phyloP scores from a whole-genome alignment of 30 jellyfish, hydroid and myxozoan genomes.

The Pseudorhiza aurosa region DNA sequence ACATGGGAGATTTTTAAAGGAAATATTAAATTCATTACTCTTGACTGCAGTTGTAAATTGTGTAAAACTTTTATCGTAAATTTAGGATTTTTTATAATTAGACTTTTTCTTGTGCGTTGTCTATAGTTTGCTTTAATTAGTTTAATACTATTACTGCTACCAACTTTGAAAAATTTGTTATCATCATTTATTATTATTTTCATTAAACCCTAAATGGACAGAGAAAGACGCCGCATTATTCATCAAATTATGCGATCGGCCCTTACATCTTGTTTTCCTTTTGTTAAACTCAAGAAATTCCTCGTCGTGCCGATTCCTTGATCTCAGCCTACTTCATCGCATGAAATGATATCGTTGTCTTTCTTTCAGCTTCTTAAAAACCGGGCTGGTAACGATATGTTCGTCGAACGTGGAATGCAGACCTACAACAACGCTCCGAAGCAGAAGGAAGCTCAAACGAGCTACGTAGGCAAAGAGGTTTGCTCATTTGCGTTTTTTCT shows the following conservation, averaged over 20 bases:
- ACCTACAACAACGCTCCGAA: constrained; percentile 92
- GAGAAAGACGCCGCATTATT: too few relatives aligned
- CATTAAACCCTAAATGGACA: too few relatives aligned
- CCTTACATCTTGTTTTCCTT: too few relatives aligned
- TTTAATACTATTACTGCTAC: not conserved
- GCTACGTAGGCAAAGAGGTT: constrained; percentile 65
- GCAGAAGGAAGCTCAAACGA: constrained; percentile 85
- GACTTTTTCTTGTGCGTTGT: not conserved
- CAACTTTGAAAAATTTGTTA: not conserved
- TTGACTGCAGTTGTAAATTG: not conserved
- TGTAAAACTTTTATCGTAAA: not conserved
- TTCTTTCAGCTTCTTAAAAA: constrained; percentile 71
- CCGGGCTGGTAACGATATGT: constrained; percentile 97
- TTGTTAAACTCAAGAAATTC: too few relatives aligned
- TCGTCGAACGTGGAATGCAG: constrained; percentile 91
- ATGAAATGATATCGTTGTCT: not conserved
- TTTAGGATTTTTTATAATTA: not conserved
- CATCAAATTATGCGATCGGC: too few relatives aligned
- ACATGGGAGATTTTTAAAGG: constrained; percentile 2
- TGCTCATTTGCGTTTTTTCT: too few relatives aligned
- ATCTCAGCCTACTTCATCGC: too few relatives aligned
- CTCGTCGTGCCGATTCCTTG: too few relatives aligned
- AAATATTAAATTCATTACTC: not conserved
- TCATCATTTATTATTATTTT: too few relatives aligned
- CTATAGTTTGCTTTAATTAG: constrained; percentile 3